Base-by-base conservation (phyloP, 2,888 invertebrate genomes). In the Podabrus alpinus region DNA sequence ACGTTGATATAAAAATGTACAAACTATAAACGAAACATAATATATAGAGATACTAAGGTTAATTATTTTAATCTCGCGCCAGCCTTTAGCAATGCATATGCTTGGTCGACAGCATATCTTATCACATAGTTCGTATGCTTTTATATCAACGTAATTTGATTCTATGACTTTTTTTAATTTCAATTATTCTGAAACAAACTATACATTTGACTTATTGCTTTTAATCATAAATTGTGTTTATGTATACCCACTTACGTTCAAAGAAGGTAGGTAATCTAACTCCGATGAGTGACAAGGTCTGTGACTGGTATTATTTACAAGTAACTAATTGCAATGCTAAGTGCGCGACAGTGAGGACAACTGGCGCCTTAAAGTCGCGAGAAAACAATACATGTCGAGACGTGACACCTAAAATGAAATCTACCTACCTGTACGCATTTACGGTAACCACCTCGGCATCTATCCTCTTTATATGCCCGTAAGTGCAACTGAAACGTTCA, bases 241-340 rank as follows among this genome's bases (percentile, higher is more conserved):
- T 45, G 45, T 45, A 45, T 45, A 45, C 45, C 45, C 45, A 45
- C 45, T 45, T 13, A 45, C n/a, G 45, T n/a, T n/a, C 45, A 45
- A 45, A 45, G n/a, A 45, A 45, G 45, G 45, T 45, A 45, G 45
- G 72, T 75, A 75, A 75, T 75, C 74, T 62, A 59, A 45, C 59
- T 70, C 70, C 67, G 25, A 21, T 59, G 24, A 29, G 9, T 64
- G 71, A 71, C 74, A 68, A 64, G 29, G 45, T 29, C 45, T 21
- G 66, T 67, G 71, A 68, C 73, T 72, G n/a, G 73, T 76, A 80
- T 79, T 78, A 80, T 81, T 82, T 81, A 81, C 80, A 79, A 79
- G 82, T 80, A 85, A 81, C 83, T 85, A 85, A 85, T 86, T 86
- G 83, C 82, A 83, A 86, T 86, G 85, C 86, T 80, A 84, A 85